Evolutionary conservation across 1,140 invertebrate genomes (phyloP).

Genomic region (Amyelois transitella): DNA sequence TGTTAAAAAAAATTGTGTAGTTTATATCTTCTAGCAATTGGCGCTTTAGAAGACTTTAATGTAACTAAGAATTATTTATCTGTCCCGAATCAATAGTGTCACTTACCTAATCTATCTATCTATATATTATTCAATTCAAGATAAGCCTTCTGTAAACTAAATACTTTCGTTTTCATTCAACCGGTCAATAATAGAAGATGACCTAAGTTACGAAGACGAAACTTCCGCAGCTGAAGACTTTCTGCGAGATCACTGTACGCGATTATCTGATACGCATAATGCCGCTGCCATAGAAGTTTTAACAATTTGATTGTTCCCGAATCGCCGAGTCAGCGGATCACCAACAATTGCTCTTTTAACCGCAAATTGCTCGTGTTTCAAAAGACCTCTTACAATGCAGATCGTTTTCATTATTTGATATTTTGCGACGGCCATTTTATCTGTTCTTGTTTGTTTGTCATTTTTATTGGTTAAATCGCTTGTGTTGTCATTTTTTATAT

Average conservation of each 20-base stretch:
- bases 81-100: no score
- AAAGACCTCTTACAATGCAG: slow-evolving; percentile 11
- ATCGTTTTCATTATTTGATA: slow-evolving; percentile 10
- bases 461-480: neutral
- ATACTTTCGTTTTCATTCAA: neutral
- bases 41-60: no score
- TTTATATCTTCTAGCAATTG: no score
- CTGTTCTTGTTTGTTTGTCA: neutral
- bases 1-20: no score
- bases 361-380: slow-evolving; percentile 16
- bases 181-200: slow-evolving; percentile 6
- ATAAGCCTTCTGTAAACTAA: neutral
- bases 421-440: slow-evolving; percentile 6
- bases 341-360: slow-evolving; percentile 36
- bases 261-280: slow-evolving; percentile 44
- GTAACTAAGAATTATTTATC: no score
- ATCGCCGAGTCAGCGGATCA: slow-evolving; percentile 25
- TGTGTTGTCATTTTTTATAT: neutral
- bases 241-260: slow-evolving; percentile 50
- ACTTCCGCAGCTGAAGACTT: slow-evolving; percentile 31
- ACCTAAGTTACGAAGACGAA: slow-evolving; percentile 38
- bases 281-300: slow-evolving; percentile 35
- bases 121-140: neutral
- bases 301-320: slow-evolving; percentile 43
- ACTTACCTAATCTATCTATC: no score